Evolutionary conservation across 2,113 vertebrate species (phyloP).

Genomic region (Thomomys bottae): DNA sequence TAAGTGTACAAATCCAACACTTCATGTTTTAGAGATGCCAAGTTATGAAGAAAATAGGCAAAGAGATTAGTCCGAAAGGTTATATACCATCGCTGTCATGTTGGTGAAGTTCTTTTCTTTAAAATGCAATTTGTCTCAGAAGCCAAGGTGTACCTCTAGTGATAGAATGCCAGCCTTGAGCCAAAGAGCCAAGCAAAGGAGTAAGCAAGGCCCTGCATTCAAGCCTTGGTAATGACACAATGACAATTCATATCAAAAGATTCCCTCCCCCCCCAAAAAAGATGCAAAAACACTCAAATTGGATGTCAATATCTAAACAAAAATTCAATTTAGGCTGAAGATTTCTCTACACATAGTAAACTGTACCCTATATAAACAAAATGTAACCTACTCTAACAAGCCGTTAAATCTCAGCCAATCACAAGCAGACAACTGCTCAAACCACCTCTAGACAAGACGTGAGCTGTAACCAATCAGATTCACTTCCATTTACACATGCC

Average conservation of each 20-base stretch:
- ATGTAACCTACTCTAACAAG: not conserved
- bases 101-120: not conserved
- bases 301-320: not conserved
- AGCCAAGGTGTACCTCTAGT: too few relatives aligned
- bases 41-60: too few relatives aligned
- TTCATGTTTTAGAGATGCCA: too few relatives aligned
- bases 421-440: not conserved
- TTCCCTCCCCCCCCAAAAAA: too few relatives aligned
- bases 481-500: not conserved
- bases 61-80: too few relatives aligned
- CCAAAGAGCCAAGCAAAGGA: too few relatives aligned
- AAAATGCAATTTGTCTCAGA: not conserved
- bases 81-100: too few relatives aligned
- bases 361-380: not conserved
- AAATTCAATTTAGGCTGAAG: not conserved
- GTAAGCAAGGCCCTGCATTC: too few relatives aligned
- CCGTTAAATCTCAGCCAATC: not conserved
- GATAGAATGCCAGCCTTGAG: too few relatives aligned
- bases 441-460: not conserved
- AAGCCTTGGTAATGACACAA: too few relatives aligned
- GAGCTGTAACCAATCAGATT: not conserved
- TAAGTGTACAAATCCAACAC: not conserved
- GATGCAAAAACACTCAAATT: not conserved
- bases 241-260: too few relatives aligned
- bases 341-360: not conserved